Conservation (phyloP, 2,113 vertebrate species). For the Engystomops pustulosus region DNA sequence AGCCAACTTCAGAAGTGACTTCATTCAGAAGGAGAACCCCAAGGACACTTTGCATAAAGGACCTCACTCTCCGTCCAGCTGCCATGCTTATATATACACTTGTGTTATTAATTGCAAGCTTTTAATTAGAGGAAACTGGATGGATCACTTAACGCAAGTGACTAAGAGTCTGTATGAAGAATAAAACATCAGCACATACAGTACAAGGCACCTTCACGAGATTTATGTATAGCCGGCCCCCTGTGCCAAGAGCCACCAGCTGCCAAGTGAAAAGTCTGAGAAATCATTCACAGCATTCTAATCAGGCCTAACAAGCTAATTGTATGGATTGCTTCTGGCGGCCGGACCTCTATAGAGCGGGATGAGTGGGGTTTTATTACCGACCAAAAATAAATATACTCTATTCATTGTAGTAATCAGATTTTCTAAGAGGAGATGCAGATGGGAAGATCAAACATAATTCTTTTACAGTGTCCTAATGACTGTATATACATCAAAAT, state of each 20-base stretch:
- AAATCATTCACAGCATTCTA: neutral
- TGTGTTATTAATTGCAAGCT: conserved; percentile 30
- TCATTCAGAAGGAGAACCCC: conserved; percentile 45
- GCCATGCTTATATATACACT: conserved; percentile 26
- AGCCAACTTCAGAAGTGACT: conserved; percentile 28
- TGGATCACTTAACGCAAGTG: conserved; percentile 22
- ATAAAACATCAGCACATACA: conserved; percentile 9
- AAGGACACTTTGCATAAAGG: conserved; percentile 38
- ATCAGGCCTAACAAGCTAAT: conserved; percentile 25
- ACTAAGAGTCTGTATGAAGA: conserved; percentile 18
- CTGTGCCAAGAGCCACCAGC: conserved; percentile 35
- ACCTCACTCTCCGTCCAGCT: conserved; percentile 33
- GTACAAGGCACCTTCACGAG: conserved; percentile 38
- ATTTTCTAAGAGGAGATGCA: neutral
- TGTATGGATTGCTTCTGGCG: conserved; percentile 23
- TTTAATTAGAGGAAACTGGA: conserved; percentile 48
- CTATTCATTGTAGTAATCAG: conserved; percentile 4
- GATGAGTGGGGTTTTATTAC: conserved; percentile 25
- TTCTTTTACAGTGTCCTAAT: neutral
- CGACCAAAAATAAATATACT: conserved; percentile 5
- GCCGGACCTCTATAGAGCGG: conserved; percentile 3
- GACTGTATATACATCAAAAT: neutral
- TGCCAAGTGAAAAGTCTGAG: conserved; percentile 27
- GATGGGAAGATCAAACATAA: conserved; percentile 5
- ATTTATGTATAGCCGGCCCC: conserved; percentile 10